A percentile compares a stretch with the other conserved stretches of the same genome.
phyloP scores from a whole-genome alignment of 2,888 invertebrate genomes.

The Pollenia angustigena region DNA sequence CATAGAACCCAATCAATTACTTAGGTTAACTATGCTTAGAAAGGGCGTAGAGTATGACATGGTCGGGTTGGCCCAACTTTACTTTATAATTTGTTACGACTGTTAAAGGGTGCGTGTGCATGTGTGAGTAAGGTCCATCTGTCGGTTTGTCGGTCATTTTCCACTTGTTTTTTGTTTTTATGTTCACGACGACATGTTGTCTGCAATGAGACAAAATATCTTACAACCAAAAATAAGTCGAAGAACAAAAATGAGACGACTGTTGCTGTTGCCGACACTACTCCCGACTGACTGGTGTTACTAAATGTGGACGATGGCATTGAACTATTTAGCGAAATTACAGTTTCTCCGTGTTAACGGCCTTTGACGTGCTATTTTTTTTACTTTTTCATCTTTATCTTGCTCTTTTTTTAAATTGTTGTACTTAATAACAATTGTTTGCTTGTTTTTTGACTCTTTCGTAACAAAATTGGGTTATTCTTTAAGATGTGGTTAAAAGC shows the following conservation, averaged over 20 bases:
- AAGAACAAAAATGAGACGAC: slow-evolving; percentile 26
- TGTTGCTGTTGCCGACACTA: slow-evolving; percentile 18
- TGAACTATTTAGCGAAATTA: slow-evolving; percentile 71
- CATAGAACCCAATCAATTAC: too few species aligned
- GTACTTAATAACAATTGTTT: slow-evolving; percentile 18
- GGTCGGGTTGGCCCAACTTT: too few species aligned
- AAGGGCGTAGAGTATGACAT: too few species aligned
- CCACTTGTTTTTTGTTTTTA: slow-evolving; percentile 20
- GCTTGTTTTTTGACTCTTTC: not conserved
- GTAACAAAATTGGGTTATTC: slow-evolving; percentile 31
- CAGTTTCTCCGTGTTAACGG: slow-evolving; percentile 64
- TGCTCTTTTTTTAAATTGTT: slow-evolving; percentile 19
- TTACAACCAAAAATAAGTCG: slow-evolving; percentile 16
- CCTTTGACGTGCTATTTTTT: slow-evolving; percentile 52
- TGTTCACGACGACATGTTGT: slow-evolving; percentile 57
- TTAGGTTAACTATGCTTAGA: too few species aligned
- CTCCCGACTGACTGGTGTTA: slow-evolving; percentile 29
- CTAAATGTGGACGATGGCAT: slow-evolving; percentile 66
- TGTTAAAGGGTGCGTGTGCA: not conserved
- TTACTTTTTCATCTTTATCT: slow-evolving; percentile 17
- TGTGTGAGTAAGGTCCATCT: slow-evolving; percentile 27
- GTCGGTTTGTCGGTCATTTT: slow-evolving; percentile 35
- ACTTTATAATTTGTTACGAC: not conserved
- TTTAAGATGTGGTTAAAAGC: slow-evolving; percentile 18
- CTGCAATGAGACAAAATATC: slow-evolving; percentile 57